phyloP scores from a whole-genome alignment of 2,113 vertebrate species.

The Brachyhypopomus occidentalis region DNA sequence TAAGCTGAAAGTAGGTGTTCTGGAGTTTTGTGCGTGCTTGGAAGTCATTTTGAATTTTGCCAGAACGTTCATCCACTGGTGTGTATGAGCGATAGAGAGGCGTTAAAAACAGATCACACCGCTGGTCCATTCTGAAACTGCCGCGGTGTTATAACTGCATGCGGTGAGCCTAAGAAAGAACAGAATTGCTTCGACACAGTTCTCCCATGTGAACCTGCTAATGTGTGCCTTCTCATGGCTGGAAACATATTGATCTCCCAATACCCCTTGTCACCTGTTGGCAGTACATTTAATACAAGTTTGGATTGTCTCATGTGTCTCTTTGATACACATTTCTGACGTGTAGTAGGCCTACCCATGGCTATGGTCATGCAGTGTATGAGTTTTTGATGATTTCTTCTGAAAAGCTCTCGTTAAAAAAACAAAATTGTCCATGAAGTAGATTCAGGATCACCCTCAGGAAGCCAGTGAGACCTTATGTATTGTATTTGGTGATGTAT shows the following conservation, averaged over 20 bases:
- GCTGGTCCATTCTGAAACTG: too few relatives aligned
- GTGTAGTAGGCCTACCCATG: too few relatives aligned
- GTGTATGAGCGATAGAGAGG: not conserved
- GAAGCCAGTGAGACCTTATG: not conserved
- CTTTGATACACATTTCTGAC: not conserved
- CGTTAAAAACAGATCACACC: too few relatives aligned
- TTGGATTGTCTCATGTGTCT: not conserved
- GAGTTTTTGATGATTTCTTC: too few relatives aligned
- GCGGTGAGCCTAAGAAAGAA: not conserved
- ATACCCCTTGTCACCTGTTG: not conserved
- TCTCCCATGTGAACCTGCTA: not conserved
- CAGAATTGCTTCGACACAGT: not conserved
- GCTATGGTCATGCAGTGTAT: too few relatives aligned
- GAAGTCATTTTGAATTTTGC: not conserved
- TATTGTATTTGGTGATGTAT: not conserved
- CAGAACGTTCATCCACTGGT: not conserved
- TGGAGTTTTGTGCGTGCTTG: not conserved
- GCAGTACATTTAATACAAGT: slow-evolving; percentile 29
- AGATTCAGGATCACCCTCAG: not conserved
- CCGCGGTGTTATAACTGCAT: not conserved
- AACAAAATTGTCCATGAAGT: not conserved
- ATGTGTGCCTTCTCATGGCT: too few relatives aligned
- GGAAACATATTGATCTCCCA: slow-evolving; percentile 16
- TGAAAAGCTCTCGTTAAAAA: not conserved
- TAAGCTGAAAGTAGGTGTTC: not conserved